Evolutionary conservation across 2,797 vertebrate species (phyloP), one percentile per base, ranked within the genome.

Genomic region (Syngnathus acus): DNA sequence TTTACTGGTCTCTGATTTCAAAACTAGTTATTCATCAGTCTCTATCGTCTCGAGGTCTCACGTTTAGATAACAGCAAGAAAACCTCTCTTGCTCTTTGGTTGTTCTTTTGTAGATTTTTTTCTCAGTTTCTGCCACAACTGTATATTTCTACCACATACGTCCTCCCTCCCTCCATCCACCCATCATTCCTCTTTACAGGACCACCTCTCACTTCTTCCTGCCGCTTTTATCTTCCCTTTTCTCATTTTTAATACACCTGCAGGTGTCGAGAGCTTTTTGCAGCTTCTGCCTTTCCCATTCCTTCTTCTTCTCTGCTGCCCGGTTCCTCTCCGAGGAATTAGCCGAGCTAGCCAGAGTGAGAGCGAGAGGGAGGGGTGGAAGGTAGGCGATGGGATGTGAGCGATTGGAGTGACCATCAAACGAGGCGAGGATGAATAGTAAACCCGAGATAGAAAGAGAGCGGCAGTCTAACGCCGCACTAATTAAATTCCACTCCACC

Each of bases 101-200:
- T 63, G 21, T 26, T 23, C 43, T 47, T 16, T 21, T 3, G n/a
- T 50, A n/a, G 1, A 9, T 50, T 50, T 1, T 48, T 48, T 50
- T 50, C 4, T 68, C 10, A 37, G 23, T 50, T 32, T 17, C n/a
- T 40, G 19, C 59, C 71, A 75, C 73, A 79, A 81, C 54, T 68
- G 71, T 64, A 82, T 81, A 84, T 86, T 81, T 80, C 80, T 80
- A 45, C 45, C 68, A 70, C 63, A 69, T 70, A 76, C 66, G 66
- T 72, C 78, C 67, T 77, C 62, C 80, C 73, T 21, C 74, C 76
- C 79, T 86, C 76, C 78, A 66, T 77, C 62, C 79, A 72, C 10
- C 74, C 76, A 80, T 86, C 75, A 82, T 82, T 82, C 66, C 76
- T 85, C 70, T 78, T 84, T 80, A 84, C 78, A 71, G 77, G 73